Evolutionary conservation across 2,113 vertebrate species (phyloP), one percentile per base, ranked within the genome.

Genomic region (Pteronura brasiliensis): DNA sequence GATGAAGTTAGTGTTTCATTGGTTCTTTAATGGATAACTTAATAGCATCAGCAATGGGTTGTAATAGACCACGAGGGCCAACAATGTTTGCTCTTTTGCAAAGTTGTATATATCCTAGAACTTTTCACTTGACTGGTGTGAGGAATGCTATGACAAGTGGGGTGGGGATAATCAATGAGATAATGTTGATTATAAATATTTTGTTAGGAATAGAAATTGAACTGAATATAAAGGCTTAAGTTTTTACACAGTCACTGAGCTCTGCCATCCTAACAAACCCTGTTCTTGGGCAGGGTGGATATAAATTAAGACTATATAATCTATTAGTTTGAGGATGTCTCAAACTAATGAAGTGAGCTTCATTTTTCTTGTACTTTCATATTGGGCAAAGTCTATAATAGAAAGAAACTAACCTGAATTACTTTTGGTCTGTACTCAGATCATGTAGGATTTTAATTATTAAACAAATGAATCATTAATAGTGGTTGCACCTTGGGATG

Each of bases 41-140:
- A 0, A 85, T 0, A 0, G 86, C n/a, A 0, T 89, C 36, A 0
- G 57, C 91, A 0, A 31, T 0, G 0, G 55, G 84, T 1, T 94
- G 79, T 0, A 89, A 0, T 0, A 96, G 1, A 0, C 88, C 83
- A 0, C 27, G 74, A 0, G 61, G 87, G 0, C 93, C 88, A 0
- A 74, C 79, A 0, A 52, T 6, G 0, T 92, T 93, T 1, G 52
- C 52, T 1, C 67, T 82, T 10, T 83, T 89, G 10, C 0, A 2
- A 0, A 44, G 6, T 29, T 82, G n/a, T 3, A 93, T 83, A 0
- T 90, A 85, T 5, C 57, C 55, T 63, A 88, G 4, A 0, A 55
- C 1, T 63, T 94, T 88, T 8, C 27, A 1, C 27, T 88, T 34
- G 0, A 61, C 31, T 21, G 52, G 0, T 3, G 34, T 95, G 25